Evolutionary conservation across 2,888 invertebrate genomes (phyloP).

Genomic region (Autographa pulchrina): DNA sequence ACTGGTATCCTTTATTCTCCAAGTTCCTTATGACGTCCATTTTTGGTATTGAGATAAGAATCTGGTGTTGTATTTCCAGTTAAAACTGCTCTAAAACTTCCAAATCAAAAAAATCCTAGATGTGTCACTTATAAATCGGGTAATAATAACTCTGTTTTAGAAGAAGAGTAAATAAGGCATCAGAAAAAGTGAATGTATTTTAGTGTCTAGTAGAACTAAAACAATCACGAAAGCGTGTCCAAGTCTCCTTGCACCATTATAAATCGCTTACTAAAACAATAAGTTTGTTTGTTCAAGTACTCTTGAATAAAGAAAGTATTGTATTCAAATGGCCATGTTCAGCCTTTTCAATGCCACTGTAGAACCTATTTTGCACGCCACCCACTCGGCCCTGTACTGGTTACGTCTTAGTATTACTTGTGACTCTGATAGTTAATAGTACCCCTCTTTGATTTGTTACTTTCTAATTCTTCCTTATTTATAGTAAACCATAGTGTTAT

Average conservation of each 20-base stretch:
- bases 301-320: constrained; percentile 4
- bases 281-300: neutral
- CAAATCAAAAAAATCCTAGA: too few relatives aligned
- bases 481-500: neutral
- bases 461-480: neutral
- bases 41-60: too few relatives aligned
- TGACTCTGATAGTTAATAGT: too few relatives aligned
- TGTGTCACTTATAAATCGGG: too few relatives aligned
- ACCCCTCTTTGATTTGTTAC: neutral
- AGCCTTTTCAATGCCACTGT: neutral
- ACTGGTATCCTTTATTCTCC: neutral
- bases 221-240: neutral
- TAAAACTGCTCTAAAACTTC: too few relatives aligned
- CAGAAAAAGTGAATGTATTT: too few relatives aligned
- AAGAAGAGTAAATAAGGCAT: too few relatives aligned
- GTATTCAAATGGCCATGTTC: constrained; percentile 4
- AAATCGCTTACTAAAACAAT: neutral
- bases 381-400: constrained; percentile 2
- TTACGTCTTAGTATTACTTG: neutral
- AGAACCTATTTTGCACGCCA: neutral
- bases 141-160: too few relatives aligned
- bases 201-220: neutral
- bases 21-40: neutral
- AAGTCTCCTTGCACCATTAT: neutral
- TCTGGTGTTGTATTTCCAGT: neutral